Evolutionary conservation across 35 echinoderm and acorn worm genomes (phyloP), one percentile per base, ranked within the genome.

Genomic region (Nesometra sesokonis): DNA sequence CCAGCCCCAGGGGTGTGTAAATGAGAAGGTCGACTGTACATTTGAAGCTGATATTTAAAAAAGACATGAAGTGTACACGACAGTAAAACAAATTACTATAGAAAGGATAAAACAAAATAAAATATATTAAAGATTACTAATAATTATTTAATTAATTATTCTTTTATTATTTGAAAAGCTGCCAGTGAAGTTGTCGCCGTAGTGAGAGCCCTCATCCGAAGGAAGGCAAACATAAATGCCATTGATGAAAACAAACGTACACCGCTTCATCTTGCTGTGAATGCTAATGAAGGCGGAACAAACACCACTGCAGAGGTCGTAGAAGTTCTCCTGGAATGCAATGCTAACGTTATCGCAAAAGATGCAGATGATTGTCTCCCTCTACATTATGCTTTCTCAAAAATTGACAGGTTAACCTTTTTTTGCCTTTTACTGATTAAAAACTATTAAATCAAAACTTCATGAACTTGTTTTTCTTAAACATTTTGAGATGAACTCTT

Each of bases 351-450:
- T 37, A 88, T 90, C 47, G 93, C 90, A 34, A 80, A 80, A 36
- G 96, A 99, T 81, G 67, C 84, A 36, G 77, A 94, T 33, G 96
- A 93, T 15, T 36, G 96, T 32, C 78, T 99, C 77, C 96, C 96
- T 11, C 82, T 99, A 0, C 96, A 99, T 82, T 99, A 99, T 93
- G 93, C 93, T 80, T 99, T 99, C 86, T 82, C 82, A 32, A 92
- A 99, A 79, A 82, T 91, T 13, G 35, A 92, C 30, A 81, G 86
- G 94, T 97, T 87, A 82, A 85, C 34, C 81, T 43, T 82, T 67
- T 32, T 46, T 34, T 29, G n/a, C n/a, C n/a, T n/a, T n/a, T n/a
- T n/a, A n/a, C n/a, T n/a, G n/a, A n/a, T n/a, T n/a, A n/a, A n/a
- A n/a, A n/a, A n/a, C n/a, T n/a, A n/a, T n/a, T n/a, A n/a, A n/a